These are phyloP conservation scores for Aethes cnicana DNA, from an alignment of 2,888 invertebrate species.

Conservation along the genomic window DNA sequence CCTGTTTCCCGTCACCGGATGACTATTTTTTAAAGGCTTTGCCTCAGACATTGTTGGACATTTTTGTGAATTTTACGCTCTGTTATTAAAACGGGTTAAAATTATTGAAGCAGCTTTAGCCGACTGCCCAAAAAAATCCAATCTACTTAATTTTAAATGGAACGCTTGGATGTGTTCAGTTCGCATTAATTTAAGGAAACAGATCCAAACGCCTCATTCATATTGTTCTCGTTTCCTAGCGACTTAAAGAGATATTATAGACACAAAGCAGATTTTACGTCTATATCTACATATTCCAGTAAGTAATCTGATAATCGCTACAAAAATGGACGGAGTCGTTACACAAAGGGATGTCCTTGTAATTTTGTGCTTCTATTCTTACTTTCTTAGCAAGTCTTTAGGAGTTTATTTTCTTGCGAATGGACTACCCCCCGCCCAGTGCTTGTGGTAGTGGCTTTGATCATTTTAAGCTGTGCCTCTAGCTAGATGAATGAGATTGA, in stretches of 20 bases:
- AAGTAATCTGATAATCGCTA: conserved; percentile 10
- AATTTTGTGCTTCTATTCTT: background rate
- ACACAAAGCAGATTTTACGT: background rate
- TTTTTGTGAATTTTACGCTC: too few species aligned
- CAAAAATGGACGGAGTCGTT: conserved; percentile 6
- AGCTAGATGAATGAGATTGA: background rate
- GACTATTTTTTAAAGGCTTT: conserved; percentile 27
- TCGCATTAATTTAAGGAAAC: too few species aligned
- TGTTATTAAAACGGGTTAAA: background rate
- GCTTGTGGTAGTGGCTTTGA: background rate
- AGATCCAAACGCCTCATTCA: too few species aligned
- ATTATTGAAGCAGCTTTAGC: too few species aligned
- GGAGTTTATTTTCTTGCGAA: conserved; percentile 17
- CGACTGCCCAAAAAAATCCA: too few species aligned
- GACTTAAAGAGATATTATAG: too few species aligned
- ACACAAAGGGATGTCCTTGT: background rate
- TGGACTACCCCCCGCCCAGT: background rate
- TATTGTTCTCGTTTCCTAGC: too few species aligned
- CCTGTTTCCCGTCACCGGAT: conserved; percentile 36
- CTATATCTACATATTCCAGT: background rate
- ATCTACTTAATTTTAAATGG: too few species aligned
- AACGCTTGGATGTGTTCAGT: too few species aligned
- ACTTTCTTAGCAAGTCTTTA: conserved; percentile 15
- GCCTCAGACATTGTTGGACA: conserved; percentile 14
- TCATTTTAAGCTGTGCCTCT: background rate